A percentile compares a stretch with the other conserved stretches of the same genome.
Evolutionary conservation across 2,797 vertebrate genomes (phyloP).

Genomic region (Enteromius viviparus): DNA sequence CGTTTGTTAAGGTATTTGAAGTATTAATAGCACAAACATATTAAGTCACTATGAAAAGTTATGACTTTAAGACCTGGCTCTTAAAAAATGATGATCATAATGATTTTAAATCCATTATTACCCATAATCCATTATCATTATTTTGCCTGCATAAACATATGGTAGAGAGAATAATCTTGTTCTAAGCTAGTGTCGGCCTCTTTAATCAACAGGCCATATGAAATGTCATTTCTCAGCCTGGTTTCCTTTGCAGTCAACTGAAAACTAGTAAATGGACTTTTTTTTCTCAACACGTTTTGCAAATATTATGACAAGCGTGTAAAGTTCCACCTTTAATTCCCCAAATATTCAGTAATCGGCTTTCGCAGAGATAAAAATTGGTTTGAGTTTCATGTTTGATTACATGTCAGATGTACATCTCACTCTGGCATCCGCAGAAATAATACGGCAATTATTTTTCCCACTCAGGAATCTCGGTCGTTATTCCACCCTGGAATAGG

Average conservation of each 20-base stretch:
- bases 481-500: constrained; percentile 49
- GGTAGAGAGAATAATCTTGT: constrained; percentile 9
- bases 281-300: constrained; percentile 51
- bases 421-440: constrained; percentile 38
- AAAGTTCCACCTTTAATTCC: constrained; percentile 56
- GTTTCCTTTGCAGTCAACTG: constrained; percentile 47
- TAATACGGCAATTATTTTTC: constrained; percentile 56
- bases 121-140: neutral
- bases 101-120: constrained; percentile 10
- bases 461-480: constrained; percentile 48
- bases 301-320: constrained; percentile 63
- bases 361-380: constrained; percentile 57
- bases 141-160: constrained; percentile 12
- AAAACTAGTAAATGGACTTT: constrained; percentile 30
- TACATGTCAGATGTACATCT: constrained; percentile 51
- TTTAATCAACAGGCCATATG: constrained; percentile 37
- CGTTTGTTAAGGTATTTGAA: neutral
- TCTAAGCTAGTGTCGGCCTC: constrained; percentile 10
- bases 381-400: constrained; percentile 61
- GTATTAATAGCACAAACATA: neutral
- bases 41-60: neutral
- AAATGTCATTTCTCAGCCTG: constrained; percentile 45
- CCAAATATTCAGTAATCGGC: constrained; percentile 51
- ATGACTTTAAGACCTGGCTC: neutral
- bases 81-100: constrained; percentile 4